Evolutionary conservation across 1,140 invertebrate species (phyloP).

Genomic region (Harlomillsia oculata): DNA sequence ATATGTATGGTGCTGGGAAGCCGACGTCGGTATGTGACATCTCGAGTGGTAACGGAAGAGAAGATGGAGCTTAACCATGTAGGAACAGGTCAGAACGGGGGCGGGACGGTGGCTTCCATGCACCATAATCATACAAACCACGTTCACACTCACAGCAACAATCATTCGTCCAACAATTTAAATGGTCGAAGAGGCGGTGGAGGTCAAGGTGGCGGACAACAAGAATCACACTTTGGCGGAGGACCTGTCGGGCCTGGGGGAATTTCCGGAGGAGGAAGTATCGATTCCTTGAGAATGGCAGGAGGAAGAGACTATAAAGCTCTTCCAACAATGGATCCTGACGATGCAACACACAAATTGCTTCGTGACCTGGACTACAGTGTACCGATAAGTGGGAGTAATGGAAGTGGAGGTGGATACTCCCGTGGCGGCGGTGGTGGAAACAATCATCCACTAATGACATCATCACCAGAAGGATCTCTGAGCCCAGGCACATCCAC

Average conservation of each 20-base stretch:
- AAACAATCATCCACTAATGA: too few relatives aligned
- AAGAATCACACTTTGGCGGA: neutral
- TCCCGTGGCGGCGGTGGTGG: neutral
- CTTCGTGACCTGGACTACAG: neutral
- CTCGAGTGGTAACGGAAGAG: conserved; percentile 42
- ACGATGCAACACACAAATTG: conserved; percentile 13
- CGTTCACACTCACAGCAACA: conserved; percentile 4
- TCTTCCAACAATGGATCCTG: conserved; percentile 25
- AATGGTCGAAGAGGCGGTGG: neutral
- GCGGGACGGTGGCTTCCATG: conserved; percentile 13
- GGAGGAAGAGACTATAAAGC: conserved; percentile 21
- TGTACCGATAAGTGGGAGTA: neutral
- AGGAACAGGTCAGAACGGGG: conserved; percentile 14
- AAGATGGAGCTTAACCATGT: conserved; percentile 60
- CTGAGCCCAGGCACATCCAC: too few relatives aligned
- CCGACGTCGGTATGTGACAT: conserved; percentile 5
- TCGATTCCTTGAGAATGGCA: neutral
- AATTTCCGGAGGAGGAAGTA: too few relatives aligned
- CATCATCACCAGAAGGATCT: too few relatives aligned
- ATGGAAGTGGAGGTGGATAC: neutral
- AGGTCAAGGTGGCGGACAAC: neutral
- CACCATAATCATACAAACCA: neutral
- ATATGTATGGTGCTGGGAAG: conserved; percentile 43
- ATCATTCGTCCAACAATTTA: conserved; percentile 4
- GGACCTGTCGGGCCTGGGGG: neutral